phyloP scores from a whole-genome alignment of 2,888 invertebrate species.

The Phortica magna region DNA sequence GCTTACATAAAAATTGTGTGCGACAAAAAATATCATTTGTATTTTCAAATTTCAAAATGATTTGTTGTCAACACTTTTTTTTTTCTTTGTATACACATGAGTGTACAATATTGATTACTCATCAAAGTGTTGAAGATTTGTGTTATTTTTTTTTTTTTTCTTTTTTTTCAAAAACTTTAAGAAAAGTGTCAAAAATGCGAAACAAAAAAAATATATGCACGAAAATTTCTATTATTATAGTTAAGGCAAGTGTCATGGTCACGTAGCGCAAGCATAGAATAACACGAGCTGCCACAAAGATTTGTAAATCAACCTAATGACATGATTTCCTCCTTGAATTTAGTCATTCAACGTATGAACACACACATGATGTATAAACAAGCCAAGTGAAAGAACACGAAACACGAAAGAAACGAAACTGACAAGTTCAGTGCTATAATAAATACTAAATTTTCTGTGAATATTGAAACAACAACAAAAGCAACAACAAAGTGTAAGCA shows the following conservation, averaged over 20 bases:
- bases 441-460: neutral
- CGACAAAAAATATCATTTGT: too few relatives aligned
- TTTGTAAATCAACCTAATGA: slow-evolving; percentile 32
- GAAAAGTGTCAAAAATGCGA: neutral
- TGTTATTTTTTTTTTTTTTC: neutral
- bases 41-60: too few relatives aligned
- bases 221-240: slow-evolving; percentile 62
- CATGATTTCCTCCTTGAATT: slow-evolving; percentile 33
- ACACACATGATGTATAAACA: neutral
- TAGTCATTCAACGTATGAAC: slow-evolving; percentile 27
- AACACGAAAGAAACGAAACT: neutral
- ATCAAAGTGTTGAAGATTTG: too few relatives aligned
- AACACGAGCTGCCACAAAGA: neutral
- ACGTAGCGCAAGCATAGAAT: slow-evolving; percentile 49
- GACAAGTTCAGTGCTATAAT: neutral
- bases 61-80: too few relatives aligned
- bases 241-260: slow-evolving; percentile 56
- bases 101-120: too few relatives aligned
- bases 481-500: slow-evolving; percentile 1
- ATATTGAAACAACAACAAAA: neutral
- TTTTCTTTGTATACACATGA: too few relatives aligned
- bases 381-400: neutral
- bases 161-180: neutral
- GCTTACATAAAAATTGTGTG: too few relatives aligned
- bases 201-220: slow-evolving; percentile 42